These are phyloP conservation scores for Galerucella nymphaeae DNA, from an alignment of 2,888 invertebrate genomes.

Conservation along the genomic window DNA sequence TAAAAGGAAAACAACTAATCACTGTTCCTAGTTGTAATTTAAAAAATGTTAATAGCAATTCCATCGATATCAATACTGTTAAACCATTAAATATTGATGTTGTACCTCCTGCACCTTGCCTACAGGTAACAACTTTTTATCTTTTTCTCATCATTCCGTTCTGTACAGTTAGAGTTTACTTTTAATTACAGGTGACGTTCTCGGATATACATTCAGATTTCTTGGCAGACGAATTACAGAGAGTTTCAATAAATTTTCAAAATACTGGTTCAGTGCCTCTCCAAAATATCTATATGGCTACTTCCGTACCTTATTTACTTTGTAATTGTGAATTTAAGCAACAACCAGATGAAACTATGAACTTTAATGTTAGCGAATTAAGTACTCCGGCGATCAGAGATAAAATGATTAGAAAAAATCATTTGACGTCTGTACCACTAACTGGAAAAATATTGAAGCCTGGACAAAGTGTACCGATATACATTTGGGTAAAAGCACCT, in stretches of 20 bases:
- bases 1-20: constrained; percentile 72
- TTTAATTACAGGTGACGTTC: constrained; percentile 73
- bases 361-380: constrained; percentile 44
- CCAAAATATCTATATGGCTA: constrained; percentile 73
- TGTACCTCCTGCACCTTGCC: constrained; percentile 82
- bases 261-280: constrained; percentile 77
- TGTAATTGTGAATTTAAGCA: constrained; percentile 58
- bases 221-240: constrained; percentile 80
- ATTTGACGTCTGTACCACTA: constrained; percentile 64
- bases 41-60: constrained; percentile 62
- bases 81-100: constrained; percentile 80
- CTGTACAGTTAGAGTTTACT: background rate
- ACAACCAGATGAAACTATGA: constrained; percentile 34
- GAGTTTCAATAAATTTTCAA: constrained; percentile 74
- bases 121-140: constrained; percentile 71
- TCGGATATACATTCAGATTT: constrained; percentile 75
- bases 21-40: constrained; percentile 59
- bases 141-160: constrained; percentile 7
- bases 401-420: constrained; percentile 62
- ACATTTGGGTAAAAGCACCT: constrained; percentile 78
- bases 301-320: constrained; percentile 75
- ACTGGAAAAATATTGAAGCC: constrained; percentile 67
- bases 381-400: constrained; percentile 55
- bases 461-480: constrained; percentile 66
- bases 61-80: constrained; percentile 56